Percentiles rank a stretch among this genome's conserved stretches.
Conservation (phyloP, 2,888 invertebrate species). For the Cheilosia soror region DNA sequence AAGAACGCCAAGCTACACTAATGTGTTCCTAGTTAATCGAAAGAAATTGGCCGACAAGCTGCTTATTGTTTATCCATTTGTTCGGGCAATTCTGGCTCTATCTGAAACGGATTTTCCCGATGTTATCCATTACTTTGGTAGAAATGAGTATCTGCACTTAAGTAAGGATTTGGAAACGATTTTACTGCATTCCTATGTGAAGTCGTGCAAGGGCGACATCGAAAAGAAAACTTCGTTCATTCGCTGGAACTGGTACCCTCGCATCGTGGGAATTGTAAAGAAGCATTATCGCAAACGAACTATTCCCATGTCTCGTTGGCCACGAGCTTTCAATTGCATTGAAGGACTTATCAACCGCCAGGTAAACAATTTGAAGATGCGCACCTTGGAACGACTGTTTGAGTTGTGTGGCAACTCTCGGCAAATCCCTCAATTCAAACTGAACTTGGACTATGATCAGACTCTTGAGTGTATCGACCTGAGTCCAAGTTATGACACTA, state of each 20-base stretch:
- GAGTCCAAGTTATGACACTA: conserved; percentile 86
- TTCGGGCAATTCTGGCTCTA: conserved; percentile 84
- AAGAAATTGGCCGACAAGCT: conserved; percentile 86
- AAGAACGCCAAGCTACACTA: conserved; percentile 86
- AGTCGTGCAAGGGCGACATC: conserved; percentile 79
- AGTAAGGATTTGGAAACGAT: conserved; percentile 72
- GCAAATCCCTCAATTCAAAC: conserved; percentile 86
- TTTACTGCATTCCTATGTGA: conserved; percentile 78
- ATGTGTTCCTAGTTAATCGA: conserved; percentile 85
- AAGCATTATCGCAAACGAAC: conserved; percentile 80
- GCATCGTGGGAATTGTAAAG: conserved; percentile 81
- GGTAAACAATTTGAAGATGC: conserved; percentile 88
- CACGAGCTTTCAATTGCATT: conserved; percentile 82
- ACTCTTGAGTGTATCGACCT: conserved; percentile 83
- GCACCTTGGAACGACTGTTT: conserved; percentile 87
- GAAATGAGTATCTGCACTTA: conserved; percentile 49
- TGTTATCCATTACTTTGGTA: conserved; percentile 81
- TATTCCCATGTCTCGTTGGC: conserved; percentile 78
- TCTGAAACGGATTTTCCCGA: conserved; percentile 82
- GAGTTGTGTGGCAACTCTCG: conserved; percentile 85
- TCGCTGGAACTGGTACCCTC: conserved; percentile 83
- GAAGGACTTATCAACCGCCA: conserved; percentile 86
- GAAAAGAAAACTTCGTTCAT: conserved; percentile 82
- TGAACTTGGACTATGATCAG: conserved; percentile 83
- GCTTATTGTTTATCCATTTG: conserved; percentile 87